Evolutionary conservation across 1,140 invertebrate genomes (phyloP), one percentile per base, ranked within the genome.

Genomic region (Lepidostoma basale): DNA sequence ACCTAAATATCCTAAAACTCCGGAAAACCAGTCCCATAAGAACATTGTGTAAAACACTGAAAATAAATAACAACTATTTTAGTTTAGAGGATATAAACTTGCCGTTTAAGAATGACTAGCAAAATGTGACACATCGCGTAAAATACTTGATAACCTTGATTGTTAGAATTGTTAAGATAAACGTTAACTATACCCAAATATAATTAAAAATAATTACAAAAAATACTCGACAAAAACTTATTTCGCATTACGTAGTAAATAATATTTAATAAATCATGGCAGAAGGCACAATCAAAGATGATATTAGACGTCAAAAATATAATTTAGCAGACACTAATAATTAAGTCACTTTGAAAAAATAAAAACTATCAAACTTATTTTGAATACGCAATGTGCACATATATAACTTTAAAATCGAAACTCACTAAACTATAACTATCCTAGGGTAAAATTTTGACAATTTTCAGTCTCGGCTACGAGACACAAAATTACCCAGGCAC

Each of bases 21-120:
- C 95, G 77, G 95, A 93, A 81, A 98, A 94, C 96, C 96, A 98
- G 80, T 98, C 95, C 91, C 92, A 96, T 83, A 98, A 88, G 89
- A 98, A 98, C 95, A 98, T 98, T 85, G 86, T 88, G 76, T 40
- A 58, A 66, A 58, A 58, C 58, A 66, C 64, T 66, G 64, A 58
- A 66, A 66, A 45, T 3, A 59, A 66, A 66, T 25, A 39, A 39
- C 25, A 28, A 54, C 26, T 54, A 30, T 23, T 59, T 59, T 39
- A 36, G n/a, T n/a, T n/a, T n/a, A n/a, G n/a, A n/a, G n/a, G n/a
- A n/a, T 33, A 59, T n/a, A 59, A 20, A 39, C n/a, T 22, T 36
- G 30, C 36, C 4, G 5, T 26, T 58, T 36, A 44, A 36, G 23
- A 66, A 59, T 66, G 64, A 66, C 64, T 58, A 28, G 64, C 52